A percentile compares a stretch with the other conserved stretches of the same genome.
phyloP scores from a whole-genome alignment of 2,113 vertebrate species.

The Spheniscus mendiculus region DNA sequence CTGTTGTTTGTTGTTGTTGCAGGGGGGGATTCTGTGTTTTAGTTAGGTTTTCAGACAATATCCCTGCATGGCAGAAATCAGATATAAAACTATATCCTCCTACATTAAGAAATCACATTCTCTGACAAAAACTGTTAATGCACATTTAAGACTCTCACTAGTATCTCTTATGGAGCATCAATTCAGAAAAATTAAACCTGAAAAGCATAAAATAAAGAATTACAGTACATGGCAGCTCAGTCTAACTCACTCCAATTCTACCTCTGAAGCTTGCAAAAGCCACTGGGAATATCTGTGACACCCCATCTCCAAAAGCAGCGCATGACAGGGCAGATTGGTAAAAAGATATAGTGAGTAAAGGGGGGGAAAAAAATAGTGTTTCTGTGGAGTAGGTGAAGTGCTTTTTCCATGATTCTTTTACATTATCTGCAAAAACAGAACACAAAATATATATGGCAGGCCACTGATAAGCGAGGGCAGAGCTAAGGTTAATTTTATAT shows the following conservation, averaged over 20 bases:
- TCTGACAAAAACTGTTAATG: background rate
- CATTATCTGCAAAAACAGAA: background rate
- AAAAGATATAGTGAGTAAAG: background rate
- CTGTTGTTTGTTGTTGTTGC: background rate
- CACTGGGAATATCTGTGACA: conserved; percentile 51
- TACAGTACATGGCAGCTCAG: conserved; percentile 39
- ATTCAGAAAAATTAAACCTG: conserved; percentile 12
- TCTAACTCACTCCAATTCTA: conserved; percentile 20
- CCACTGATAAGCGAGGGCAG: background rate
- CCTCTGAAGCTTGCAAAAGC: conserved; percentile 16
- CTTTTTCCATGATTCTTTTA: background rate
- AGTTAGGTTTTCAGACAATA: background rate
- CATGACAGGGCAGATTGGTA: background rate
- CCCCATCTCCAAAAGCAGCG: conserved; percentile 6
- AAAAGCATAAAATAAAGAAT: conserved; percentile 36
- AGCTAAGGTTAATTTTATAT: background rate
- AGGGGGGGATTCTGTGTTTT: background rate
- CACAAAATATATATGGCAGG: background rate
- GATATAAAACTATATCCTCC: background rate
- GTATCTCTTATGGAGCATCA: background rate
- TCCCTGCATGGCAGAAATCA: background rate
- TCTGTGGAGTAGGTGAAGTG: background rate
- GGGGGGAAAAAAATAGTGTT: background rate
- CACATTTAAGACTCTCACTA: background rate
- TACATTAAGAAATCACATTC: background rate